A percentile compares a stretch with the other conserved stretches of the same genome.
Conservation (phyloP, 37 sponge, comb jelly and placozoan species). For the Agelas oroides region DNA sequence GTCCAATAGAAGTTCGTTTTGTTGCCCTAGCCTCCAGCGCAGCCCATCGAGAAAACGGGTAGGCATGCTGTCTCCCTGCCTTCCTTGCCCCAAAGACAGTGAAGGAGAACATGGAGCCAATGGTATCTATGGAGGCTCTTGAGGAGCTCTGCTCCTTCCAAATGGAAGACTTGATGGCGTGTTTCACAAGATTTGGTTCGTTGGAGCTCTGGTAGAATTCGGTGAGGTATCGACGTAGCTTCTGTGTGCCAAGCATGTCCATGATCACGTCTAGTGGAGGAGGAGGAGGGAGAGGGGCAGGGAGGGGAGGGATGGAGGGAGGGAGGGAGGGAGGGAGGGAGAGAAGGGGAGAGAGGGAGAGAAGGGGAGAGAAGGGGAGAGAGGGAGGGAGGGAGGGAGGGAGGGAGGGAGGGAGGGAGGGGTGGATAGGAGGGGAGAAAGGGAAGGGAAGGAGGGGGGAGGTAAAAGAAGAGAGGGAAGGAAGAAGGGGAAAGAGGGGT, state of each 20-base stretch:
- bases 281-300: background rate
- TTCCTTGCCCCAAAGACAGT: background rate
- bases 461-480: background rate
- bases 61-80: slow-evolving; percentile 5
- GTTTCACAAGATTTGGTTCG: slow-evolving; percentile 41
- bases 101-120: background rate
- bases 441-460: background rate
- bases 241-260: slow-evolving; percentile 81
- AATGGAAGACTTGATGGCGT: slow-evolving; percentile 41
- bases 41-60: slow-evolving; percentile 14
- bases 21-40: slow-evolving; percentile 75
- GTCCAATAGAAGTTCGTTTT: slow-evolving; percentile 26
- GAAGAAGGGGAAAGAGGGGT: background rate
- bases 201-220: slow-evolving; percentile 46
- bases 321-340: too few relatives aligned
- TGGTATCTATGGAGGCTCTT: too few relatives aligned
- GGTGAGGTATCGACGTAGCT: slow-evolving; percentile 39
- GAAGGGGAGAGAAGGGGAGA: too few relatives aligned
- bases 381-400: too few relatives aligned
- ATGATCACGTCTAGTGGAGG: slow-evolving; percentile 71
- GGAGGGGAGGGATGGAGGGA: too few relatives aligned
- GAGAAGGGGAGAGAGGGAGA: too few relatives aligned
- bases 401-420: background rate
- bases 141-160: background rate
- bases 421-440: background rate